phyloP scores from a whole-genome alignment of 2,113 vertebrate species.

The Myotis yumanensis region DNA sequence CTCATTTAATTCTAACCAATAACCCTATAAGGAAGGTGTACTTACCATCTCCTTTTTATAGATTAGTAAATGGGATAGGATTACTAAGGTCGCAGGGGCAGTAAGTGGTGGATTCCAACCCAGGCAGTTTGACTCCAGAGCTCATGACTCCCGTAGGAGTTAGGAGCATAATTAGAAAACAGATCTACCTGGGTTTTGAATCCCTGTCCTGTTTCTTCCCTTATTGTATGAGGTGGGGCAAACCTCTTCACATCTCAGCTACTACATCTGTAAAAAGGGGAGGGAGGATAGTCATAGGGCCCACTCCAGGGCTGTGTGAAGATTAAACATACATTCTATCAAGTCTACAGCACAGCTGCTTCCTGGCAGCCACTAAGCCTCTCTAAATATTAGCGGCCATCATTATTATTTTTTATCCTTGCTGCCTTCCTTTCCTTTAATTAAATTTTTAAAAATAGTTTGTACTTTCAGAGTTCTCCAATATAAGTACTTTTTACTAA shows the following conservation, averaged over 20 bases:
- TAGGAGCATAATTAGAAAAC: background rate
- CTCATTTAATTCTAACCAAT: background rate
- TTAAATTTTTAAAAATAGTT: constrained; percentile 15
- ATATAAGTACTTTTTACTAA: constrained; percentile 32
- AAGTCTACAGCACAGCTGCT: background rate
- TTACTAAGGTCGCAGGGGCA: background rate
- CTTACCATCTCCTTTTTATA: background rate
- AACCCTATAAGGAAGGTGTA: background rate
- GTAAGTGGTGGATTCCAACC: background rate
- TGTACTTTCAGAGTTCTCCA: background rate
- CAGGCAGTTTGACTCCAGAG: background rate
- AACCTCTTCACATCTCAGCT: background rate
- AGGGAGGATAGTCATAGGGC: background rate
- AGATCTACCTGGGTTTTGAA: background rate
- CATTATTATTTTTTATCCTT: constrained; percentile 18
- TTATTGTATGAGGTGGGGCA: background rate
- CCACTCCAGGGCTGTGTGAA: background rate
- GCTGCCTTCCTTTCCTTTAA: constrained; percentile 22
- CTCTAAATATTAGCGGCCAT: constrained; percentile 12
- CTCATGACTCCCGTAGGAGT: background rate
- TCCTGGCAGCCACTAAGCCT: constrained; percentile 31
- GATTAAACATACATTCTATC: background rate
- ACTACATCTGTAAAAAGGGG: background rate
- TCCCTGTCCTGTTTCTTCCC: background rate
- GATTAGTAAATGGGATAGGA: background rate